Evolutionary conservation across 1,140 invertebrate genomes (phyloP).

Genomic region (Platorchestia sp.): DNA sequence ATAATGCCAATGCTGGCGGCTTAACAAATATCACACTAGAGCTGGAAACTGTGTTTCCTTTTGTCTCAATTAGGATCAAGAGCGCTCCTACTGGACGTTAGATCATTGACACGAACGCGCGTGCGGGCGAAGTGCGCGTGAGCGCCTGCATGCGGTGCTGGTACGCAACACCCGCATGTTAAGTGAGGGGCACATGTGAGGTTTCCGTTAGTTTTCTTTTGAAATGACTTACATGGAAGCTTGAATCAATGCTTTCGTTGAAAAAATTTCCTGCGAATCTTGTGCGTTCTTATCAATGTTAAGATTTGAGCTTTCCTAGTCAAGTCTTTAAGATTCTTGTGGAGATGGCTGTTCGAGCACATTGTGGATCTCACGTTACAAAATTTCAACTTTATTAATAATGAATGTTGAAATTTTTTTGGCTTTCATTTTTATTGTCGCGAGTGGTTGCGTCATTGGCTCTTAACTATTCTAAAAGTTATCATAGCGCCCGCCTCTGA

Average conservation of each 20-base stretch:
- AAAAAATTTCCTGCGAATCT: background rate
- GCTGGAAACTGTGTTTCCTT: background rate
- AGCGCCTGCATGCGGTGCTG: background rate
- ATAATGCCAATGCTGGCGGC: background rate
- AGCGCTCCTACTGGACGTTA: background rate
- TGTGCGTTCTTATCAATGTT: background rate
- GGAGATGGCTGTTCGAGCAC: background rate
- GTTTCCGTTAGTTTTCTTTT: background rate
- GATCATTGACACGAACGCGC: background rate
- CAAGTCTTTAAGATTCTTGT: background rate
- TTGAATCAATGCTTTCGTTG: background rate
- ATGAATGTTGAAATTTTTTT: background rate
- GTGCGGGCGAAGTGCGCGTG: background rate
- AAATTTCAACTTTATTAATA: background rate
- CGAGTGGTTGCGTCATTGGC: no score
- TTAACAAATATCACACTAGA: background rate
- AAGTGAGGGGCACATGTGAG: background rate
- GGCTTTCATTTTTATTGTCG: no score
- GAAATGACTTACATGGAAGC: background rate
- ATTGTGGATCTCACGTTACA: no score
- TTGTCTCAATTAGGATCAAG: background rate
- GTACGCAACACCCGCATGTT: background rate
- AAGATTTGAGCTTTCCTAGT: background rate
- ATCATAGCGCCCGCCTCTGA: background rate
- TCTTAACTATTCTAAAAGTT: background rate